Base-by-base conservation (phyloP, 2,797 vertebrate genomes). In the Acanthiza pusilla region DNA sequence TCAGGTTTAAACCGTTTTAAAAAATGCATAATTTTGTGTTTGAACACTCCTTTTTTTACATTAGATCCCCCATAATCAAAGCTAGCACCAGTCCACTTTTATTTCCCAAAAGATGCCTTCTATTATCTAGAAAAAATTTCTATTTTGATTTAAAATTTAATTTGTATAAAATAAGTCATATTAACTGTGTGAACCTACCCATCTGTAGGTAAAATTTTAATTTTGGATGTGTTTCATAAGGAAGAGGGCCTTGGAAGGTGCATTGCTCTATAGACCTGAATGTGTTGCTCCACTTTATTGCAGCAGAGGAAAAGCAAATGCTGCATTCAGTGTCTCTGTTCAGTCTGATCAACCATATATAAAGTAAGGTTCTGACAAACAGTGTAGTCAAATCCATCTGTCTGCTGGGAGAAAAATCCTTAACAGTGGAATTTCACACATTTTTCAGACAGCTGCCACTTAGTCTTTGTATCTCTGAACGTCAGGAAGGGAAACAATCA, bases 351-450 rank as follows among this genome's bases (percentile, higher is more conserved):
- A 0, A 79, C 68, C 61, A 47, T 34, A 57, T 34, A 67, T 53
- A 77, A 57, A 54, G 25, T 21, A 80, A 74, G 23, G 5, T n/a
- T 53, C 79, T 55, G 45, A 45, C 85, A 91, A 82, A 82, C 15
- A 63, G 16, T 29, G 20, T 40, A 85, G 71, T 66, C 25, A 92
- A 85, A 93, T 84, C 58, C 60, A 65, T 82, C 65, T 57, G 19
- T 75, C 38, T 92, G 32, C 45, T 80, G 32, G 53, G 15, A 65
- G 25, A 88, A 94, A 89, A 85, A 63, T 73, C 57, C 55, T 85
- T 79, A 58, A 42, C 9, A 70, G 57, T 48, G 45, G 32, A 85
- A 73, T 87, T 85, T 87, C 53, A 79, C 54, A 58, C 43, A 55
- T 42, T 71, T 81, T 93, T 53, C n/a, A 71, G 67, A 45, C 40